These are phyloP conservation scores for Pogonocherus hispidulus DNA, from an alignment of 2,888 invertebrate genomes.

Conservation along the genomic window DNA sequence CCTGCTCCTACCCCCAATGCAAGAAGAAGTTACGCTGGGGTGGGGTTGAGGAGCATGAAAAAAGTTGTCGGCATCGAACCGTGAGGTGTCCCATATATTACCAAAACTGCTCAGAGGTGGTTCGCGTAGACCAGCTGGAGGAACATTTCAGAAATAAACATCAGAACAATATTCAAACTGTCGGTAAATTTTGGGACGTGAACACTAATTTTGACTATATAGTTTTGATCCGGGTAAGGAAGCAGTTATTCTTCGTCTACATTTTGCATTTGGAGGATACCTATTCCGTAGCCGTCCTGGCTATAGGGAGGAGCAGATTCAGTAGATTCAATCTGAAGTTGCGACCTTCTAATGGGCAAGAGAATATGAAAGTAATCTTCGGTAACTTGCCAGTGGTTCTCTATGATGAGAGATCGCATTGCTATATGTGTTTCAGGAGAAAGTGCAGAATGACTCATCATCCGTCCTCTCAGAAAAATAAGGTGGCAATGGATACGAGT, in stretches of 20 bases:
- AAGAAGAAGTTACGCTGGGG: conserved; percentile 33
- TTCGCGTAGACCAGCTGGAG: conserved; percentile 31
- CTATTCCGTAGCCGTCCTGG: conserved; percentile 10
- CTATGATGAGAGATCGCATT: conserved; percentile 30
- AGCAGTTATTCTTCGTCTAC: conserved; percentile 20
- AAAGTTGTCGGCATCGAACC: conserved; percentile 29
- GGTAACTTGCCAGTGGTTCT: conserved; percentile 15
- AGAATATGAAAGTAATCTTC: background rate
- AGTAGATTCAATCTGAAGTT: conserved; percentile 18
- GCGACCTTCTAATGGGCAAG: background rate
- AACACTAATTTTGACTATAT: conserved; percentile 1
- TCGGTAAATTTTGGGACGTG: conserved; percentile 14
- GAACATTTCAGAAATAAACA: conserved; percentile 39
- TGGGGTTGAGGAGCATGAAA: conserved; percentile 35
- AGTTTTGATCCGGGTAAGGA: background rate
- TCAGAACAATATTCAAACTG: conserved; percentile 10
- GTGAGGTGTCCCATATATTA: conserved; percentile 41
- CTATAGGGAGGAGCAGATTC: conserved; percentile 12
- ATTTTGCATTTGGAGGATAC: background rate
- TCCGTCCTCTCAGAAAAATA: background rate
- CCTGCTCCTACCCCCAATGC: conserved; percentile 37
- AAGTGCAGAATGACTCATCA: conserved; percentile 24
- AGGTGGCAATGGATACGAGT: background rate
- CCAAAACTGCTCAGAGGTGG: conserved; percentile 37
- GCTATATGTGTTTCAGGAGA: conserved; percentile 20